phyloP scores from a whole-genome alignment of 2,888 invertebrate species.

The Tipula vernalis region DNA sequence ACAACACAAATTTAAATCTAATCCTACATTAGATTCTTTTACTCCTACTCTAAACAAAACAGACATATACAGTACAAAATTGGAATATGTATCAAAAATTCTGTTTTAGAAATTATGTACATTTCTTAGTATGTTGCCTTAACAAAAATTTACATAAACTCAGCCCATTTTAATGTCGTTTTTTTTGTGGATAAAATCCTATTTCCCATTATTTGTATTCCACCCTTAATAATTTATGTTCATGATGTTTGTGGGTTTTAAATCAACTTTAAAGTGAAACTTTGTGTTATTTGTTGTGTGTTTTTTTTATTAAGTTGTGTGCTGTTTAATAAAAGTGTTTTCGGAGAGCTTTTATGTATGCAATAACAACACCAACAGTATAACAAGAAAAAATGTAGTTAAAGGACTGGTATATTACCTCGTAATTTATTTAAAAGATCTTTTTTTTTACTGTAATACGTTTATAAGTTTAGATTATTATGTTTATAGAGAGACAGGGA shows the following conservation, averaged over 20 bases:
- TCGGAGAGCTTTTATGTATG: neutral
- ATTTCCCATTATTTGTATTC: neutral
- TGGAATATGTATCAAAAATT: neutral
- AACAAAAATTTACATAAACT: neutral
- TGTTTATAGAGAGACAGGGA: neutral
- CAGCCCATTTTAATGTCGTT: neutral
- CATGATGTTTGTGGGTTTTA: neutral
- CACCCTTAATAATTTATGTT: neutral
- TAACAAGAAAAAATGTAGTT: neutral
- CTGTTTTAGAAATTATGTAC: neutral
- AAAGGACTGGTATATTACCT: neutral
- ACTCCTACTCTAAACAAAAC: neutral
- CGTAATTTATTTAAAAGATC: neutral
- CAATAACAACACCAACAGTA: neutral
- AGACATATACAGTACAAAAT: neutral
- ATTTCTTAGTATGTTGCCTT: neutral
- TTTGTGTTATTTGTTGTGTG: neutral
- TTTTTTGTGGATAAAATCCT: neutral
- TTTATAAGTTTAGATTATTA: neutral
- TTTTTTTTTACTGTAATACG: neutral
- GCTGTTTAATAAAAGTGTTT: neutral
- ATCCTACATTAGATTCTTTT: neutral
- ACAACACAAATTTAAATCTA: neutral
- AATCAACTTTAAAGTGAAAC: neutral
- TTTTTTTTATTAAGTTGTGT: neutral